phyloP scores from a whole-genome alignment of 2,797 vertebrate genomes.

The Xenopus petersii region DNA sequence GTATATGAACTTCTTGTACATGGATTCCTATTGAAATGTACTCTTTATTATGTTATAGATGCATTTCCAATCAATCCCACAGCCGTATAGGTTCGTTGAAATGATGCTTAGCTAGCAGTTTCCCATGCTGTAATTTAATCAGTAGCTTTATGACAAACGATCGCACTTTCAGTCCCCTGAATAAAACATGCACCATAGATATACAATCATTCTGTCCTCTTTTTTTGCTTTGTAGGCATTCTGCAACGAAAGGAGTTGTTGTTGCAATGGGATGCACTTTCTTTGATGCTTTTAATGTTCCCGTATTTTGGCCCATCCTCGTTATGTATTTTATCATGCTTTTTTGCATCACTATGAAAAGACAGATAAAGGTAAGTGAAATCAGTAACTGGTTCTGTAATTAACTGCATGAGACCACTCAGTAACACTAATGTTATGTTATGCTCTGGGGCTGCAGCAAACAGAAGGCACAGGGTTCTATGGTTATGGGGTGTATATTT shows the following conservation, averaged over 20 bases:
- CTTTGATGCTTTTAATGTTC: conserved; percentile 97
- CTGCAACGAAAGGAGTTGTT: conserved; percentile 94
- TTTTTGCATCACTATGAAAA: conserved; percentile 99
- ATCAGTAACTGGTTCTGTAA: too few species aligned
- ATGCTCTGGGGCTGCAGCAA: too few species aligned
- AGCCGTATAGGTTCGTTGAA: too few species aligned
- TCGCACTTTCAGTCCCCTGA: not conserved
- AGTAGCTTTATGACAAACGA: not conserved
- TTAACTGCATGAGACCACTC: too few species aligned
- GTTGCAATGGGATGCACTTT: conserved; percentile 97
- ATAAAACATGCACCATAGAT: not conserved
- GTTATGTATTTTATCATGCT: conserved; percentile 99
- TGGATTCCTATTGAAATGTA: too few species aligned
- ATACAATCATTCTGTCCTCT: not conserved
- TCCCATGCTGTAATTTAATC: not conserved
- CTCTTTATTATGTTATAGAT: too few species aligned
- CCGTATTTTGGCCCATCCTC: conserved; percentile 98
- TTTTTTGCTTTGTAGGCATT: conserved; percentile 77
- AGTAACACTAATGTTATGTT: too few species aligned
- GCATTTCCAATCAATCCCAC: too few species aligned
- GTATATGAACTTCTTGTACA: too few species aligned
- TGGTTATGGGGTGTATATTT: too few species aligned
- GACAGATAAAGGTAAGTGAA: conserved; percentile 91
- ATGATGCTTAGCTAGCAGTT: too few species aligned
- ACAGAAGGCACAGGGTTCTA: too few species aligned